Evolutionary conservation across 1,140 invertebrate genomes (phyloP).

Genomic region (Heliconius hermathena): DNA sequence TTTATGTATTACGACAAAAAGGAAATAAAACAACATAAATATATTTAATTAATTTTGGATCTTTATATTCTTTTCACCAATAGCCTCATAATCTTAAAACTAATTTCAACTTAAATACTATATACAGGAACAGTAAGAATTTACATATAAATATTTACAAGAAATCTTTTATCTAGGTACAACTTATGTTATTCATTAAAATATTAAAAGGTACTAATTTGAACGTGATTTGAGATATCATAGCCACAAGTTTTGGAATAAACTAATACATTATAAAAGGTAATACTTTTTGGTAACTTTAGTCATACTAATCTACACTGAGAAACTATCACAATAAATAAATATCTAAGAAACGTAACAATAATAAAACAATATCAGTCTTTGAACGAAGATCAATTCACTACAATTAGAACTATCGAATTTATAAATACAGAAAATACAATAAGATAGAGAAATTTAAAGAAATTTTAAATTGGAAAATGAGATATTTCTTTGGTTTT

Average conservation of each 20-base stretch:
- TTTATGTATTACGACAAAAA: slow-evolving; percentile 18
- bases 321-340: slow-evolving; percentile 76
- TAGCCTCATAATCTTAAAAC: slow-evolving; percentile 65
- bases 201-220: slow-evolving; percentile 49
- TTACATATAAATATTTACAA: slow-evolving; percentile 34
- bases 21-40: slow-evolving; percentile 56
- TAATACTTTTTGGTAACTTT: slow-evolving; percentile 81
- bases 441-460: slow-evolving; percentile 3
- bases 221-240: slow-evolving; percentile 56
- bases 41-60: slow-evolving; percentile 47
- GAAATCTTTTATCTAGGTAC: slow-evolving; percentile 29
- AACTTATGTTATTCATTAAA: slow-evolving; percentile 27
- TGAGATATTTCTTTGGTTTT: slow-evolving; percentile 57
- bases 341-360: slow-evolving; percentile 73
- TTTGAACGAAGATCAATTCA: slow-evolving; percentile 58
- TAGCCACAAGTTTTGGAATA: slow-evolving; percentile 64
- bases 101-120: slow-evolving; percentile 50
- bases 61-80: slow-evolving; percentile 48
- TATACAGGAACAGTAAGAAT: slow-evolving; percentile 53
- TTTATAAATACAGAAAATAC: not conserved
- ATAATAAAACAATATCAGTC: slow-evolving; percentile 74
- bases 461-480: slow-evolving; percentile 21
- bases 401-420: slow-evolving; percentile 15
- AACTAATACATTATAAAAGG: slow-evolving; percentile 59
- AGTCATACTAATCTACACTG: slow-evolving; percentile 64